Percentiles rank a stretch among this genome's conserved stretches.
Conservation (phyloP, 2,888 invertebrate species). For the Hydraecia micacea region DNA sequence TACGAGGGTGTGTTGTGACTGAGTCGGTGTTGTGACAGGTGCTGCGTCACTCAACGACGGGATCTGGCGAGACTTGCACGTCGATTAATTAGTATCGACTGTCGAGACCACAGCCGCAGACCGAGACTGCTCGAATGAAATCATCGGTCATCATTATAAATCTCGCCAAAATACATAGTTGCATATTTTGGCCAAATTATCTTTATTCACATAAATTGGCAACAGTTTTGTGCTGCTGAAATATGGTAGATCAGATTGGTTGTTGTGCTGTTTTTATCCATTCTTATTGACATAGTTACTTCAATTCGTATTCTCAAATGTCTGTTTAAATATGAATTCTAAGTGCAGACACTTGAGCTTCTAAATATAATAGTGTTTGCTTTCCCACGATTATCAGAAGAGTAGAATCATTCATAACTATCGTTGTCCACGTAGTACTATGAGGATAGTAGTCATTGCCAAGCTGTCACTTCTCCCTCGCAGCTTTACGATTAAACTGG, state of each 20-base stretch:
- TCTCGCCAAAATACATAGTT: slow-evolving; percentile 71
- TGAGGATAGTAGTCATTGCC: slow-evolving; percentile 53
- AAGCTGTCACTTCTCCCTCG: slow-evolving; percentile 60
- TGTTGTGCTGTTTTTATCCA: slow-evolving; percentile 9
- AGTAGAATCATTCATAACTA: slow-evolving; percentile 55
- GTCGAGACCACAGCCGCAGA: slow-evolving; percentile 67
- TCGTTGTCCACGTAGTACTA: slow-evolving; percentile 56
- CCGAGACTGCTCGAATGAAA: slow-evolving; percentile 72
- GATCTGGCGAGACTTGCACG: slow-evolving; percentile 72
- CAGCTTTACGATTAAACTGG: slow-evolving; percentile 56
- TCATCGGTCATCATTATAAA: slow-evolving; percentile 74
- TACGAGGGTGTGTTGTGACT: slow-evolving; percentile 60
- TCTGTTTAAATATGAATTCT: neutral
- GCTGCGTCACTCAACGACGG: slow-evolving; percentile 72
- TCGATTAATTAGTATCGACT: slow-evolving; percentile 76
- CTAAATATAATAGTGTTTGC: slow-evolving; percentile 11
- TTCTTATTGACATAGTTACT: neutral
- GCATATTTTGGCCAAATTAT: slow-evolving; percentile 62
- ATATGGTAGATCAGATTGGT: neutral
- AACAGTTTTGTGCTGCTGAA: slow-evolving; percentile 40
- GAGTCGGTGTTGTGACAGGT: slow-evolving; percentile 76
- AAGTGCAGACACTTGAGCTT: neutral
- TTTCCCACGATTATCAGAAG: slow-evolving; percentile 25
- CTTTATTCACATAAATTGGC: slow-evolving; percentile 57
- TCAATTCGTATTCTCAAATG: neutral